phyloP scores from a whole-genome alignment of 1,140 invertebrate species.

The Gryllus bimaculatus region DNA sequence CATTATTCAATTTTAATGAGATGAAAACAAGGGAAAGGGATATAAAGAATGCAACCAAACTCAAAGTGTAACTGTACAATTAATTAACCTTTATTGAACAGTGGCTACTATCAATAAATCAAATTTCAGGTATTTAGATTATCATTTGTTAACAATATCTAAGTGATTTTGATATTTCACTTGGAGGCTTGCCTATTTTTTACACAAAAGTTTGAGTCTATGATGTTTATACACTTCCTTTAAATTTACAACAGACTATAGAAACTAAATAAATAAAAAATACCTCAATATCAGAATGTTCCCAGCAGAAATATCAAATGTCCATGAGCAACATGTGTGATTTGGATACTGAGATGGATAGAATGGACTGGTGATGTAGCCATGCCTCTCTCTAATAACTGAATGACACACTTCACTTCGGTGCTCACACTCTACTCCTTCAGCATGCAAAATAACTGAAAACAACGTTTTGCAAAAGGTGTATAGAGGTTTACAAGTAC shows the following conservation, averaged over 20 bases:
- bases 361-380: constrained; percentile 12
- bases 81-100: no score
- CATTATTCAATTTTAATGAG: background rate
- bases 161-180: background rate
- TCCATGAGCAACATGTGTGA: constrained; percentile 16
- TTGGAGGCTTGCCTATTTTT: background rate
- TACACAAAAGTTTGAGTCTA: background rate
- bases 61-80: no score
- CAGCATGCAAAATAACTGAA: no score
- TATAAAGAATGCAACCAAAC: no score
- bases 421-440: no score
- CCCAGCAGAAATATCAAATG: constrained; percentile 6
- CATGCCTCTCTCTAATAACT: background rate
- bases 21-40: background rate
- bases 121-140: no score
- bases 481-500: no score
- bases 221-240: no score
- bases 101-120: no score
- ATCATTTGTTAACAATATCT: no score
- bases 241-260: background rate
- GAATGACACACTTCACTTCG: no score
- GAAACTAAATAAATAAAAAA: background rate
- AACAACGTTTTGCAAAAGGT: no score
- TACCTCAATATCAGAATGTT: constrained; percentile 14
- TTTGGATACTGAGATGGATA: constrained; percentile 14